Evolutionary conservation across 2,797 vertebrate species (phyloP), one percentile per base, ranked within the genome.

Genomic region (Syndactyla subalaris): DNA sequence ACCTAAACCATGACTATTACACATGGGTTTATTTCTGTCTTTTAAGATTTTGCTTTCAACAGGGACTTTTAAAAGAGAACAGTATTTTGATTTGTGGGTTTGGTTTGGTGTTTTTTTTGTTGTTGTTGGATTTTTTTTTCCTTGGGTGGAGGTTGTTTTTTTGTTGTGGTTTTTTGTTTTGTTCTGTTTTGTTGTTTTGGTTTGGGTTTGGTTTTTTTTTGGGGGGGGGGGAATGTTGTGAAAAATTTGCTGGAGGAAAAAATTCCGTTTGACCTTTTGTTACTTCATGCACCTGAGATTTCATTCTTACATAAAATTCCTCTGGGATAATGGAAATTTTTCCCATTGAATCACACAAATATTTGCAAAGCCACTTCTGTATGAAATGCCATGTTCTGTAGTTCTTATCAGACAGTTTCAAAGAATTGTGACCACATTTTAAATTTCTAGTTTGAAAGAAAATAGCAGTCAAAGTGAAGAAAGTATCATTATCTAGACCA

Each of bases 311-410:
- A 71, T 52, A 83, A 88, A 90, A 85, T 90, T 92, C 72, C 19
- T 65, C 34, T 85, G 52, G n/a, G 57, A 89, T 87, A 77, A 87
- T 68, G 32, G 49, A 91, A 79, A 55, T 65, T 93, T 93, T 95
- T 95, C 63, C 88, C 27, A 21, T 24, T 49, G 49, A 80, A 82
- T 58, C 23, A 49, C 34, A n/a, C 1, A 9, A 77, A 73, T 51
- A 2, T 85, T 90, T 82, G 52, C 80, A 79, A 93, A 85, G 17
- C 23, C 54, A 80, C 21, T 93, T 93, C 34, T 71, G 10, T 70
- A n/a, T 61, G 58, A 93, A 91, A 89, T 48, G n/a, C 65, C 62
- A 74, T 54, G 49, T n/a, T 89, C 62, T 77, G 7, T 23, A 62
- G 21, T 54, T 85, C 52, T 58, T 49, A 85, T 89, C 49, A 88